Evolutionary conservation across 2,113 vertebrate genomes (phyloP).

Genomic region (Corythornis madagascariensis): DNA sequence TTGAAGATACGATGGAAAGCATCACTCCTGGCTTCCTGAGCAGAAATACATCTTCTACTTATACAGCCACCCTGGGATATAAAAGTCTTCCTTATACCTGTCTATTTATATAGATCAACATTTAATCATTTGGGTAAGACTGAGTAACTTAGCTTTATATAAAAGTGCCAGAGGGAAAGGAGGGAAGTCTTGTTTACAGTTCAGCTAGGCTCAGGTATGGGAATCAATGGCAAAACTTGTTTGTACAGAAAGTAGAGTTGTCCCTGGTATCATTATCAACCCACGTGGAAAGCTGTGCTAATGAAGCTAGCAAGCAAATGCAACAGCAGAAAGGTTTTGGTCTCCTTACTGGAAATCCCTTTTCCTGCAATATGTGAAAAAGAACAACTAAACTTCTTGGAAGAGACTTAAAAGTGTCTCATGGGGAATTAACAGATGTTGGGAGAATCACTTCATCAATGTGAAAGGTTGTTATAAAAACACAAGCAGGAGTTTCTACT

Average conservation of each 20-base stretch:
- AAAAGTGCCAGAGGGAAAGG: neutral
- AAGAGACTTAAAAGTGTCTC: neutral
- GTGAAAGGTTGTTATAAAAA: neutral
- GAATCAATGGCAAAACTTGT: conserved; percentile 9
- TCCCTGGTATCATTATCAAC: neutral
- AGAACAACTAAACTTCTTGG: neutral
- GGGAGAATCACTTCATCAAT: neutral
- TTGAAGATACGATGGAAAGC: neutral
- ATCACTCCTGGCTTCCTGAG: neutral
- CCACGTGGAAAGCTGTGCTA: neutral
- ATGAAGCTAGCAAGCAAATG: neutral
- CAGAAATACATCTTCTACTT: neutral
- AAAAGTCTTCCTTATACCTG: neutral
- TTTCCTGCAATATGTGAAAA: neutral
- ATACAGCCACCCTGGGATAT: neutral
- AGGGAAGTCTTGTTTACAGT: conserved; percentile 7
- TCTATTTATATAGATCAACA: neutral
- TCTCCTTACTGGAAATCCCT: neutral
- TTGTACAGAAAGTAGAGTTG: neutral
- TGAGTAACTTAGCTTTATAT: neutral
- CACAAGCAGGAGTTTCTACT: neutral
- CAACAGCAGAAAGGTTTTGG: neutral
- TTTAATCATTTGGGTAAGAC: neutral
- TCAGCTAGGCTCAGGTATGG: neutral
- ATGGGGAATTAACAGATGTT: neutral